Evolutionary conservation across 2,797 vertebrate genomes (phyloP), one percentile per base, ranked within the genome.

Genomic region (Coilia nasus): DNA sequence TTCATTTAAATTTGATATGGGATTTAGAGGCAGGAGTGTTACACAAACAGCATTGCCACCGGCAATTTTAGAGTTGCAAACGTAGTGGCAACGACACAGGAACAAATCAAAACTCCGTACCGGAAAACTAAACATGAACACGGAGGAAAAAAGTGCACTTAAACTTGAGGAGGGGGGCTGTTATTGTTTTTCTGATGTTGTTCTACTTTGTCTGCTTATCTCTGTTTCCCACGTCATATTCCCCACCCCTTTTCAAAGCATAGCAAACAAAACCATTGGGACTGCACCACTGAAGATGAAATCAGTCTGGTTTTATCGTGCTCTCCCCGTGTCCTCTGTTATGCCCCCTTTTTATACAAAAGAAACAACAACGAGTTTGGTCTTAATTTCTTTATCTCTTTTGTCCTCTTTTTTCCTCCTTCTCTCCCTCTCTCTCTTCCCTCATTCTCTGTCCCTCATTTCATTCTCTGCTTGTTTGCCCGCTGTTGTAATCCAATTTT

Each of bases 331-430:
- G 25, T 31, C 23, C 23, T 15, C 7, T 60, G 25, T 67, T 67
- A 67, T 67, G 62, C 9, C 62, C 62, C 62, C 6, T 35, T 35
- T 75, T 35, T 31, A 17, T 35, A 54, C 7, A 54, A 54, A n/a
- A 89, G 91, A 90, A 92, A 90, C 87, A 90, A 91, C 87, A 89
- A 88, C 92, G 90, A 35, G 87, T 85, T 85, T 85, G 1, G 64
- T 85, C 60, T 88, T 93, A 90, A 92, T 90, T 89, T 92, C 86
- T 92, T 87, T 93, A 92, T 91, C 90, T 85, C 86, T 75, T 86
- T 90, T 86, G 50, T 83, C 50, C 35, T 80, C 46, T 64, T 64
- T 19, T 19, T 35, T 25, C 11, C 82, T 90, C 57, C 6, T 21
- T 12, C 19, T 85, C 84, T 60, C 15, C 28, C 12, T 57, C 44